Base-by-base conservation (phyloP, 2,797 vertebrate species). In the Paratrypauchen microcephalus region DNA sequence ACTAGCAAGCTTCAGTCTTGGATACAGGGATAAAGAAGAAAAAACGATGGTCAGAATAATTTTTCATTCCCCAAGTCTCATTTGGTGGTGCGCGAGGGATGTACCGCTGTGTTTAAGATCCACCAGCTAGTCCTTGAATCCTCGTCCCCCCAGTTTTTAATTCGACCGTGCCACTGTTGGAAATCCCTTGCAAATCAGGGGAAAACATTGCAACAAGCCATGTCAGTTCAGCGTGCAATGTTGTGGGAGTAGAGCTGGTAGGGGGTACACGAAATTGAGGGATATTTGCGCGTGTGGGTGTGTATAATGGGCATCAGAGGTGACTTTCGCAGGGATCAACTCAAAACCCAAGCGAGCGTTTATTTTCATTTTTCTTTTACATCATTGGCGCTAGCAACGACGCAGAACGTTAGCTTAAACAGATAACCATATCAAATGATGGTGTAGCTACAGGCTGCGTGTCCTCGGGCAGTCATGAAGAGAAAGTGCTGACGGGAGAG, bases 221-320 rank as follows among this genome's bases (percentile, higher is more conserved):
- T 61, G 71, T 79, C 81, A 86, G 75, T 86, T 83, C 86, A 74
- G 84, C 77, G 83, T 65, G 76, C 70, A 28, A 73, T 87, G 87
- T 84, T 86, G 86, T 61, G 88, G 86, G 88, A 81, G 89, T 77
- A n/a, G 77, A 85, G 83, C 78, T 72, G 76, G 86, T 83, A 69
- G 86, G 88, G 86, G 87, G 88, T 85, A 85, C 74, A 83, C 79
- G 79, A 86, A 89, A 90, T 79, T 66, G 86, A 87, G 86, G 88
- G 86, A 86, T 88, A 82, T 88, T 88, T 87, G 58, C 72, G 80
- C 2, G 63, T 2, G 88, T 89, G 90, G 89, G 89, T 85, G 90
- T 88, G 90, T 88, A 80, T 89, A 90, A 91, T 90, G 88, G 81
- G 83, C 78, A 85, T 89, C 87, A 90, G 88, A 89, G 90, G 90